Evolutionary conservation across 2,888 invertebrate species (phyloP).

Genomic region (Thyatira batis): DNA sequence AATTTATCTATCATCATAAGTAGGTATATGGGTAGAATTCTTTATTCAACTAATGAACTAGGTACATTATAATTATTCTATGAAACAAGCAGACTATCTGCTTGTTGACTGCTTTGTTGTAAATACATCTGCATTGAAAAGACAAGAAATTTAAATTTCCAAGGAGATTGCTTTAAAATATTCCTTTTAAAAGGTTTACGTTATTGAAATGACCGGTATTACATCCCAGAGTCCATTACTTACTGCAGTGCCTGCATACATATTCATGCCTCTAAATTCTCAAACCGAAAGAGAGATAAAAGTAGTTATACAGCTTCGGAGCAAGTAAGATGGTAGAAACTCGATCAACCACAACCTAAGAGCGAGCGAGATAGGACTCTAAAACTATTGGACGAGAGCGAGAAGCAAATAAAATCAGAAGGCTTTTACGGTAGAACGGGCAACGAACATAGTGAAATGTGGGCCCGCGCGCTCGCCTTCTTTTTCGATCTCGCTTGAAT

Average conservation of each 20-base stretch:
- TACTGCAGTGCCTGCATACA: constrained; percentile 72
- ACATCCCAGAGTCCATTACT: constrained; percentile 66
- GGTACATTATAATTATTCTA: not conserved
- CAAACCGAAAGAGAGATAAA: constrained; percentile 75
- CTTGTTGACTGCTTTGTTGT: constrained; percentile 25
- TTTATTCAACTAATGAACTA: not conserved
- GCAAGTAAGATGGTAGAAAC: constrained; percentile 80
- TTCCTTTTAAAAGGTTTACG: constrained; percentile 60
- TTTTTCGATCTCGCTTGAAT: constrained; percentile 78
- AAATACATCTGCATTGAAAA: constrained; percentile 29
- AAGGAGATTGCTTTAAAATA: constrained; percentile 49
- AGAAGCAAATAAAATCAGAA: constrained; percentile 69
- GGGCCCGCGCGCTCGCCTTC: constrained; percentile 68
- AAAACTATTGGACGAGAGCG: constrained; percentile 38
- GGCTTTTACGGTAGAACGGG: constrained; percentile 82
- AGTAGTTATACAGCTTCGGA: constrained; percentile 76
- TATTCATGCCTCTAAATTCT: constrained; percentile 78
- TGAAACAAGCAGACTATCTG: constrained; percentile 22
- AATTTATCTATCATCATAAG: not conserved
- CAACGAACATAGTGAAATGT: constrained; percentile 79
- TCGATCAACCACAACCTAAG: constrained; percentile 70
- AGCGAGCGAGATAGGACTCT: constrained; percentile 49
- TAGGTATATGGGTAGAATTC: not conserved
- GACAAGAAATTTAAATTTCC: constrained; percentile 45
- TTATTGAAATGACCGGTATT: constrained; percentile 68